Evolutionary conservation across 2,888 invertebrate species (phyloP).

Genomic region (Drosophila robusta): DNA sequence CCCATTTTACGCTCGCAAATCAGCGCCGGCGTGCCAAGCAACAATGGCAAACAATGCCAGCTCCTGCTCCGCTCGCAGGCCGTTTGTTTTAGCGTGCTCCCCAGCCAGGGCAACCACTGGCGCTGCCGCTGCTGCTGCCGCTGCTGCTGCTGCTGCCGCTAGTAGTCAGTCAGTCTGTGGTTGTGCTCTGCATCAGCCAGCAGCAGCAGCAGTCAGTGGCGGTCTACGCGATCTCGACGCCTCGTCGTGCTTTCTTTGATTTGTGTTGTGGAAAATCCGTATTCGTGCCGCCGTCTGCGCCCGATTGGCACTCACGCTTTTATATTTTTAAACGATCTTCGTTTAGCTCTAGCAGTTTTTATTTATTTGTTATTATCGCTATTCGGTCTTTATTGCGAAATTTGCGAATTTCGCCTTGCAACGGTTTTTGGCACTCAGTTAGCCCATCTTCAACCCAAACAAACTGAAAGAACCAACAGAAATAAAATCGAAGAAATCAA

Average conservation of each 20-base stretch:
- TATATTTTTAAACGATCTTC: slow-evolving; percentile 43
- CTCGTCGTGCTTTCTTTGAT: slow-evolving; percentile 9
- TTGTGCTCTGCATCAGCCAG: slow-evolving; percentile 71
- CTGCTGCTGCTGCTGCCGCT: no score
- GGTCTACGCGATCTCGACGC: slow-evolving; percentile 38
- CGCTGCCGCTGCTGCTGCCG: no score
- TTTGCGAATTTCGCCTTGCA: slow-evolving; percentile 24
- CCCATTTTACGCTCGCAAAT: slow-evolving; percentile 51
- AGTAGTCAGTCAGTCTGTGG: slow-evolving; percentile 75
- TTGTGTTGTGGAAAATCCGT: slow-evolving; percentile 26
- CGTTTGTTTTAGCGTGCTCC: slow-evolving; percentile 45
- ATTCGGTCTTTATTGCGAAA: slow-evolving; percentile 31
- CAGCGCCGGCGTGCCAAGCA: slow-evolving; percentile 35
- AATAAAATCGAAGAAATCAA: slow-evolving; percentile 13
- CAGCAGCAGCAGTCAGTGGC: slow-evolving; percentile 30
- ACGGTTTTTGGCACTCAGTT: neutral
- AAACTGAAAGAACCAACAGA: slow-evolving; percentile 21
- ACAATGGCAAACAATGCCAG: slow-evolving; percentile 29
- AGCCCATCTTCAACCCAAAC: slow-evolving; percentile 11
- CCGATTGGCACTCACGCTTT: slow-evolving; percentile 31
- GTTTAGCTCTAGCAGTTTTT: slow-evolving; percentile 42
- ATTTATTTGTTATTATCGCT: slow-evolving; percentile 45
- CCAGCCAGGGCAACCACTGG: slow-evolving; percentile 63
- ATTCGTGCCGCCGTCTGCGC: slow-evolving; percentile 21
- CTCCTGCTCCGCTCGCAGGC: slow-evolving; percentile 25